A percentile compares a stretch with the other conserved stretches of the same genome.
These are phyloP conservation scores for Zosterops lateralis DNA, from an alignment of 2,113 vertebrate genomes.

Conservation along the genomic window DNA sequence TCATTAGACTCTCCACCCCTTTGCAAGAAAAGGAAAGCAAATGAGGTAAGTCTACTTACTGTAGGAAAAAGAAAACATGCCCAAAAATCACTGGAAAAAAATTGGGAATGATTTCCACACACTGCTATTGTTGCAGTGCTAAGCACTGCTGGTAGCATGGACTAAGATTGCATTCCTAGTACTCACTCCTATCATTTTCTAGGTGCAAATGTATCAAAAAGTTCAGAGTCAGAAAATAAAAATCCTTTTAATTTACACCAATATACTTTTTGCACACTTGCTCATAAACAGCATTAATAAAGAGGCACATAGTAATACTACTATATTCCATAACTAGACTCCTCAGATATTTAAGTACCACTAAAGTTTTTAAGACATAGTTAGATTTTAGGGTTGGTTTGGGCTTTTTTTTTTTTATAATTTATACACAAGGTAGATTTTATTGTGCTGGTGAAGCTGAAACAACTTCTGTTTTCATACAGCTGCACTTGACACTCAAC, in stretches of 20 bases:
- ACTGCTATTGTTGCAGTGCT: background rate
- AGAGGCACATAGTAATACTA: background rate
- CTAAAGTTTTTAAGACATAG: background rate
- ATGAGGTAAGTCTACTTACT: background rate
- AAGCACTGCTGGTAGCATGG: background rate
- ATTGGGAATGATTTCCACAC: background rate
- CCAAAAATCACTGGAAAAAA: background rate
- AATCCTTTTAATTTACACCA: background rate
- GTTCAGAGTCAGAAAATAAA: background rate
- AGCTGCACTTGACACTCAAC: background rate
- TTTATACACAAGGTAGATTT: background rate
- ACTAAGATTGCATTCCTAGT: background rate
- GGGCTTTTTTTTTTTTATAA: background rate
- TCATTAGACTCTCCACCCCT: fast-evolving
- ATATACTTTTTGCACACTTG: background rate
- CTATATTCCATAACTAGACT: background rate
- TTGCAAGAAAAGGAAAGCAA: background rate
- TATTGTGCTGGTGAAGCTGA: background rate
- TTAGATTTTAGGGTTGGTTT: background rate
- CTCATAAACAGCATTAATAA: background rate
- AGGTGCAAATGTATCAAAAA: background rate
- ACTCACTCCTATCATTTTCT: background rate
- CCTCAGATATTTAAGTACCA: background rate
- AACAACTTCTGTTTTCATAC: background rate
- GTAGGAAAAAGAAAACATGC: background rate